These are phyloP conservation scores for Teleopsis dalmanni DNA, from an alignment of 1,140 invertebrate species.

Conservation along the genomic window DNA sequence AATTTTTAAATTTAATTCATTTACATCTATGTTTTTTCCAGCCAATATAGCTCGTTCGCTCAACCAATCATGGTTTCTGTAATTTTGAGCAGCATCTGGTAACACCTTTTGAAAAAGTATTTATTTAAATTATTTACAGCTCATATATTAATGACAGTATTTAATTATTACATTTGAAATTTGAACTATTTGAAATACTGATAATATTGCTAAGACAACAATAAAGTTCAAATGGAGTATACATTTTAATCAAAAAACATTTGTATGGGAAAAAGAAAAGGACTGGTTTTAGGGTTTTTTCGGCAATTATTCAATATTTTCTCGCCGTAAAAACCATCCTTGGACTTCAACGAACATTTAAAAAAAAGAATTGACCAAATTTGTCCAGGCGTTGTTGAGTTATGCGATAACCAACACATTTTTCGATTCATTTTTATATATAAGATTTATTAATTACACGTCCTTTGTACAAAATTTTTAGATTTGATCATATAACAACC, in stretches of 20 bases:
- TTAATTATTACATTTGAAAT: no score
- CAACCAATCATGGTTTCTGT: constrained; percentile 37
- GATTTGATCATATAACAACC: no score
- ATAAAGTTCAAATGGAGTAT: neutral
- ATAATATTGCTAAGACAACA: no score
- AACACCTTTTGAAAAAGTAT: constrained; percentile 41
- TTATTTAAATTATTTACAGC: no score
- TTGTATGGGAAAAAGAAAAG: constrained; percentile 3
- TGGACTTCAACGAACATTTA: neutral
- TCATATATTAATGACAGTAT: no score
- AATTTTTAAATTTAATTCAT: constrained; percentile 17
- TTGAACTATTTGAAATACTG: no score
- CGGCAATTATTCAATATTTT: neutral
- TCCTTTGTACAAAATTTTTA: no score
- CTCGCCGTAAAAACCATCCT: neutral
- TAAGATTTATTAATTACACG: no score
- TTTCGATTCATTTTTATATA: no score
- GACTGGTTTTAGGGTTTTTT: neutral
- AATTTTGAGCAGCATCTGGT: constrained; percentile 39
- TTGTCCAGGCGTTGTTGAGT: neutral
- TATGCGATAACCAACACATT: neutral
- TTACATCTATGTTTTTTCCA: constrained; percentile 31
- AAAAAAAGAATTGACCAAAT: neutral
- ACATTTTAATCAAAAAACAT: neutral
- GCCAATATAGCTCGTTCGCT: constrained; percentile 34